These are phyloP conservation scores for Paramormyrops hopkinsi DNA, from an alignment of 2,797 vertebrate genomes.

Conservation along the genomic window DNA sequence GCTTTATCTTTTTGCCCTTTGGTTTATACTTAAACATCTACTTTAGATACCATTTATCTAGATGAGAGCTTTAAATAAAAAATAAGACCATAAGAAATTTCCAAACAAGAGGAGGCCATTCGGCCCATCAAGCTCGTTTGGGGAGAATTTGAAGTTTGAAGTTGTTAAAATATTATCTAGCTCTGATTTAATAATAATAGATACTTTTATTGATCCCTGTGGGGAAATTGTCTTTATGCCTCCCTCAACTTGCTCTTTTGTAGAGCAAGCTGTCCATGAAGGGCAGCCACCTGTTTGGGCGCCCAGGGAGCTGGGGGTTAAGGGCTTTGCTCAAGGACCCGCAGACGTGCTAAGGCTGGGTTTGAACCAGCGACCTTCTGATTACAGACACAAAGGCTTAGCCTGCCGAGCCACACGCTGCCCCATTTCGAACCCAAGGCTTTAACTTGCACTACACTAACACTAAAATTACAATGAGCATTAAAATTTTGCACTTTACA, in stretches of 20 bases:
- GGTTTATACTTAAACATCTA: not conserved
- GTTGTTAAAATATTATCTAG: not conserved
- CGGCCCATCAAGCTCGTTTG: not conserved
- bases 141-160: not conserved
- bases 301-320: not conserved
- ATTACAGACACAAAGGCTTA: not conserved
- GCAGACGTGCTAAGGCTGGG: not conserved
- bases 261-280: not conserved
- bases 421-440: not conserved
- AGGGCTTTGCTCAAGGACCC: not conserved
- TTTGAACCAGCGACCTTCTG: not conserved
- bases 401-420: not conserved
- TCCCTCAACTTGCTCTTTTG: not conserved
- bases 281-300: not conserved
- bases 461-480: not conserved
- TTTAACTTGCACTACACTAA: not conserved
- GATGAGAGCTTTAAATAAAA: not conserved
- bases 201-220: not conserved
- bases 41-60: not conserved
- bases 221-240: not conserved
- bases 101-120: not conserved
- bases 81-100: not conserved
- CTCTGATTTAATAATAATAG: not conserved
- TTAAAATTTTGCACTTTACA: conserved; percentile 1
- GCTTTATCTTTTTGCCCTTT: not conserved